Base-by-base conservation (phyloP, 2,797 vertebrate genomes). In the Neopelma chrysocephalum region DNA sequence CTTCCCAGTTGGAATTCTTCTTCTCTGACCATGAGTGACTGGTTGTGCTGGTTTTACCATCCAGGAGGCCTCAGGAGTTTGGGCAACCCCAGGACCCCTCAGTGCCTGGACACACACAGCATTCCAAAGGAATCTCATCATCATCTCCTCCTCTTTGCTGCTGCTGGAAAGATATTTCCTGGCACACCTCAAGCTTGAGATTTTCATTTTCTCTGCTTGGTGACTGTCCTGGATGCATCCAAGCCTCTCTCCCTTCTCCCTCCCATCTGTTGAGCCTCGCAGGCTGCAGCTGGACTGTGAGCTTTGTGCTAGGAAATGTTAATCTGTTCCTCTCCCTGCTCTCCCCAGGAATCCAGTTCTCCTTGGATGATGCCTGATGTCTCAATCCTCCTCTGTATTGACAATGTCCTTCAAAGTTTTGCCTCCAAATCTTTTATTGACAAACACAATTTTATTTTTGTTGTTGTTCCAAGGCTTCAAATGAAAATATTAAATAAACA, bases 221-320 rank as follows among this genome's bases (percentile, higher is more conserved):
- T 76, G 53, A 48, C 34, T 68, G 29, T 40, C 15, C 43, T 82
- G 79, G 34, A 27, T 54, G 42, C 36, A 76, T 84, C 50, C 73
- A 79, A 81, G 9, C 22, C 62, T 87, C 31, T 81, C 31, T 80
- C 43, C 60, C 48, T 76, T 62, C 23, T 56, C 1, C 0, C 4
- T 94, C 22, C 83, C 91, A 84, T 82, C 73, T 93, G 75, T 8
- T 61, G 70, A 82, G 32, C 73, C 57, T 82, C 58, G 23, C 58
- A 51, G 89, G 78, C 53, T 89, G n/a, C 27, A 56, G 27, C 71
- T 78, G 32, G 47, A 36, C 45, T 0, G 0, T 51, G 85, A 0
- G 0, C 8, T 76, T 51, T 27, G 10, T 38, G 29, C 29, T n/a
- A 4, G 21, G 68, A 78, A 90, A 93, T 34, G 6, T 9, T 42